These are phyloP conservation scores for Rhynchotus rufescens DNA, from an alignment of 2,797 vertebrate species.

Conservation along the genomic window DNA sequence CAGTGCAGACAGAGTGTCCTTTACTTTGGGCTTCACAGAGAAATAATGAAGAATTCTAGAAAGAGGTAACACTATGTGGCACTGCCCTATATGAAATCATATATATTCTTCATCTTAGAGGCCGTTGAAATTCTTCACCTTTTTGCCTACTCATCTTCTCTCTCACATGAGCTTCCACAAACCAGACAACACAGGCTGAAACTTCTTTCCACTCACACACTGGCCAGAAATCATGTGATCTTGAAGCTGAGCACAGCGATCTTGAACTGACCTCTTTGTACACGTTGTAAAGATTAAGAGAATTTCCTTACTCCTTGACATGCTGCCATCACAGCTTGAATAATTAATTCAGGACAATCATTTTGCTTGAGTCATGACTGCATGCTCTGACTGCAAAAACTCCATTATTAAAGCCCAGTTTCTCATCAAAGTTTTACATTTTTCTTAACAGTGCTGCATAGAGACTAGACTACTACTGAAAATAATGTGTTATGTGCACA, in stretches of 20 bases:
- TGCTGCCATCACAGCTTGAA: neutral
- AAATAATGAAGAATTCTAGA: neutral
- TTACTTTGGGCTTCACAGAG: neutral
- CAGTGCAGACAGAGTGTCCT: too few relatives aligned
- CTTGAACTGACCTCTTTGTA: neutral
- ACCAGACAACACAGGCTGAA: neutral
- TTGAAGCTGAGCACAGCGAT: neutral
- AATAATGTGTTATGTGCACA: neutral
- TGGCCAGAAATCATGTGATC: neutral
- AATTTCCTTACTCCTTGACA: neutral
- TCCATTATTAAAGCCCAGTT: conserved; percentile 10
- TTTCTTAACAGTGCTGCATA: conserved; percentile 12
- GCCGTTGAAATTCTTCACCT: fast-evolving
- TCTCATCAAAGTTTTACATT: conserved; percentile 47
- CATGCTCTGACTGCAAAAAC: conserved; percentile 29
- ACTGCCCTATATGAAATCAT: neutral
- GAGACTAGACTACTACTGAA: neutral
- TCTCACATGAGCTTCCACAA: neutral
- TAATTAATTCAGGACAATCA: conserved; percentile 49
- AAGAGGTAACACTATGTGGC: neutral
- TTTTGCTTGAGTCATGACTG: conserved; percentile 53
- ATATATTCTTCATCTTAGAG: neutral
- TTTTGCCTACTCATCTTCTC: neutral
- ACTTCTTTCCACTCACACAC: fast-evolving
- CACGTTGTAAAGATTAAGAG: neutral